These are phyloP conservation scores for Drosophila greeni DNA, from an alignment of 2,888 invertebrate species.

Conservation along the genomic window DNA sequence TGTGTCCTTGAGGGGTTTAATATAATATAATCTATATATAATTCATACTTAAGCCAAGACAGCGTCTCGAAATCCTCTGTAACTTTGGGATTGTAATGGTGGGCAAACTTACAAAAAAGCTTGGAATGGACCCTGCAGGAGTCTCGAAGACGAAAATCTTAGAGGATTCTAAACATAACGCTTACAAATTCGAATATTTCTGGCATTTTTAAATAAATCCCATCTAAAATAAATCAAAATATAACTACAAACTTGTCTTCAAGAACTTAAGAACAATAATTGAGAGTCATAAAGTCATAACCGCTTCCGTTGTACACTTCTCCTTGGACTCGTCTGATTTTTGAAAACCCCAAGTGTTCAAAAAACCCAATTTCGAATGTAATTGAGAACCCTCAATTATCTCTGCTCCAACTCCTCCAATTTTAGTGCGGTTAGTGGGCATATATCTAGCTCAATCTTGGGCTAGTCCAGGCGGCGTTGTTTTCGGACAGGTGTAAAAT, in stretches of 20 bases:
- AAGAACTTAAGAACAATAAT: background rate
- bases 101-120: too few relatives aligned
- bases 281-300: background rate
- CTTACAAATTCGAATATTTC: too few relatives aligned
- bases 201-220: too few relatives aligned
- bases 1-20: background rate
- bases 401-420: background rate
- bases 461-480: background rate
- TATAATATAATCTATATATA: background rate
- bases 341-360: background rate
- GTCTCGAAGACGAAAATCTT: too few relatives aligned
- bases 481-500: slow-evolving; percentile 41
- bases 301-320: background rate
- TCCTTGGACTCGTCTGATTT: background rate
- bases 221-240: background rate
- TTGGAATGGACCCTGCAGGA: too few relatives aligned
- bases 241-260: background rate
- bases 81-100: too few relatives aligned
- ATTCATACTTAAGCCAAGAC: background rate
- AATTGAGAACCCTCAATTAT: background rate
- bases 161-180: too few relatives aligned
- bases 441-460: background rate
- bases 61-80: too few relatives aligned
- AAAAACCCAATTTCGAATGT: background rate
- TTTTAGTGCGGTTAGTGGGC: background rate